A percentile compares a stretch with the other conserved stretches of the same genome.
Evolutionary conservation across 1,140 invertebrate species (phyloP).

Genomic region (Drosophila nebulosa): DNA sequence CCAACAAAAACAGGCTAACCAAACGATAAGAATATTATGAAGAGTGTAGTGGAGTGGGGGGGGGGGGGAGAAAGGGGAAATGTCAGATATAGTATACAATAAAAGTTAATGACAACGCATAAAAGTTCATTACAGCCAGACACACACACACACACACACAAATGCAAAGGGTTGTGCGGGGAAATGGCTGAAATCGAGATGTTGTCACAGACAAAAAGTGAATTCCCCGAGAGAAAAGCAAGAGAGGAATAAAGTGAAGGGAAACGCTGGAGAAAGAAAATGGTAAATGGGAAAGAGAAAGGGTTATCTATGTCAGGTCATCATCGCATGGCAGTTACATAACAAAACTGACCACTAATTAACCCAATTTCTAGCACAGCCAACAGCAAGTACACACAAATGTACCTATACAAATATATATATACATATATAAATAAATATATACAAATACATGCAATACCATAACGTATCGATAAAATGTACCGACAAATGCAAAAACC

Average conservation of each 20-base stretch:
- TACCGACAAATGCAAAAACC: conserved; percentile 1
- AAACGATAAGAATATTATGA: too few species aligned
- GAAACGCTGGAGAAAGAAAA: not conserved
- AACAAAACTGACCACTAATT: conserved; percentile 71
- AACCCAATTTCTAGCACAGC: conserved; percentile 63
- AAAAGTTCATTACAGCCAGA: conserved; percentile 74
- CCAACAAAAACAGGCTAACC: conserved; percentile 14
- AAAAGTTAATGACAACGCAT: conserved; percentile 79
- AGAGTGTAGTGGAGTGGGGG: too few species aligned
- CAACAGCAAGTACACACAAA: conserved; percentile 25
- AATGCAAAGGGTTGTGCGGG: not conserved
- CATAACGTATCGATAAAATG: not conserved
- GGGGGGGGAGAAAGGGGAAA: not conserved
- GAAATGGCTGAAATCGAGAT: conserved; percentile 10
- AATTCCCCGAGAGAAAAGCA: conserved; percentile 4
- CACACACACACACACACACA: conserved; percentile 28
- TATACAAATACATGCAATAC: not conserved
- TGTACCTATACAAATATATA: conserved; percentile 10
- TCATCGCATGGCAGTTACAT: conserved; percentile 37
- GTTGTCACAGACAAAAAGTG: conserved; percentile 29
- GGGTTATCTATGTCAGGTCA: conserved; percentile 23
- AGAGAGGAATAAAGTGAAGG: not conserved
- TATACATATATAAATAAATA: not conserved
- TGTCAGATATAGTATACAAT: conserved; percentile 62
- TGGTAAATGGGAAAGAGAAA: not conserved